phyloP scores from a whole-genome alignment of 1,140 invertebrate genomes.

The Dolichoris vasculosae region DNA sequence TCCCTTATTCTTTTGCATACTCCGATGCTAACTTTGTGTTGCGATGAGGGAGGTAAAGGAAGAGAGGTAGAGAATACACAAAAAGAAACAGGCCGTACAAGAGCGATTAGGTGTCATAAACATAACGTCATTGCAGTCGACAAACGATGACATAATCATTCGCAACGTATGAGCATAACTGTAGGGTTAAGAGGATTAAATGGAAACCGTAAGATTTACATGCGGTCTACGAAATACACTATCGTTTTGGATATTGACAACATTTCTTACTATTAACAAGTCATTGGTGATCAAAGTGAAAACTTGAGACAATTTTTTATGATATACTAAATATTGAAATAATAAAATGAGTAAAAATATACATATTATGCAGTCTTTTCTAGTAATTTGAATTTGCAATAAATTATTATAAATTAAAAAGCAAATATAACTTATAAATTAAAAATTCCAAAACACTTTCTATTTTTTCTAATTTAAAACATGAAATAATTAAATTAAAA shows the following conservation, averaged over 20 bases:
- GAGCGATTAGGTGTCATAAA: slow-evolving; percentile 44
- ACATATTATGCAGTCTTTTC: too few relatives aligned
- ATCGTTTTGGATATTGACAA: background rate
- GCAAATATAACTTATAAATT: too few relatives aligned
- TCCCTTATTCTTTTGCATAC: background rate
- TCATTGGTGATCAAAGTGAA: background rate
- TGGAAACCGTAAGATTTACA: background rate
- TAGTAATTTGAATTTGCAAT: too few relatives aligned
- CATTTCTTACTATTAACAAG: background rate
- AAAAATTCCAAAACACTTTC: background rate
- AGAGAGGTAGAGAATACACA: background rate
- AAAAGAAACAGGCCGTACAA: background rate
- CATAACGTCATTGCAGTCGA: slow-evolving; percentile 14
- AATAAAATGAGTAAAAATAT: too few relatives aligned
- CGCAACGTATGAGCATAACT: background rate
- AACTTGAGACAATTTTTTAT: too few relatives aligned
- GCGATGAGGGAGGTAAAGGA: background rate
- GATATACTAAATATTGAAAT: too few relatives aligned
- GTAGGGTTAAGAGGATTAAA: slow-evolving; percentile 22
- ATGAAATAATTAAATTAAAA: background rate
- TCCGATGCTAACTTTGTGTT: slow-evolving; percentile 19
- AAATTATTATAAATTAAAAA: too few relatives aligned
- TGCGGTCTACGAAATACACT: background rate
- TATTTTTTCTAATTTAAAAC: background rate
- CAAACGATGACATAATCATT: slow-evolving; percentile 41